Evolutionary conservation across 2,797 vertebrate genomes (phyloP).

Genomic region (Eutrigla gurnardus): DNA sequence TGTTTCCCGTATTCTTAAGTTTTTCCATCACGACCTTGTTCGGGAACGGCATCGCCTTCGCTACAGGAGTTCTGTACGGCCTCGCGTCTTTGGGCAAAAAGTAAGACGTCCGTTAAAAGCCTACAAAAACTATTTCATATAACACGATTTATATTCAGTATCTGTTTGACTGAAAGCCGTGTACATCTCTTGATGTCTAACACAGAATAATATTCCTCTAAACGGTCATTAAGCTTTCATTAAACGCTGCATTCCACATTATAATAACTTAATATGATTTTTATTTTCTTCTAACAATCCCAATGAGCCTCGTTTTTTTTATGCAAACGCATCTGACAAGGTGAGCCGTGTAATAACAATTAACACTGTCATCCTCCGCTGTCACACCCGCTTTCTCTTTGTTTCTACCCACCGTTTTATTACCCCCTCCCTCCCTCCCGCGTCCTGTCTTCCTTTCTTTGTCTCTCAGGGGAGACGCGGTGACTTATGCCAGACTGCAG

Average conservation of each 20-base stretch:
- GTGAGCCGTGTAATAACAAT: slow-evolving; percentile 24
- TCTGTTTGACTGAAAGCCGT: slow-evolving; percentile 1
- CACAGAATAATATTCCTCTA: slow-evolving; percentile 27
- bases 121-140: not conserved
- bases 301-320: slow-evolving; percentile 35
- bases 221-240: slow-evolving; percentile 43
- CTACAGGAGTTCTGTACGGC: slow-evolving; percentile 95
- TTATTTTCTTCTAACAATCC: slow-evolving; percentile 38
- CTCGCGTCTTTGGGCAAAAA: slow-evolving; percentile 95
- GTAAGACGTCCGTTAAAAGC: slow-evolving; percentile 78
- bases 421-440: slow-evolving; percentile 14
- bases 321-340: slow-evolving; percentile 35
- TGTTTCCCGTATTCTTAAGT: slow-evolving; percentile 89
- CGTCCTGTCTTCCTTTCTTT: slow-evolving; percentile 12
- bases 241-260: slow-evolving; percentile 37
- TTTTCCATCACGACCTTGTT: slow-evolving; percentile 93
- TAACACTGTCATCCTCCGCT: slow-evolving; percentile 32
- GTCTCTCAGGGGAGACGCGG: slow-evolving; percentile 89
- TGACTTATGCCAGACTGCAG: slow-evolving; percentile 93
- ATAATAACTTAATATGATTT: slow-evolving; percentile 45
- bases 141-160: not conserved
- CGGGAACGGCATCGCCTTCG: slow-evolving; percentile 94
- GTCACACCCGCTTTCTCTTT: slow-evolving; percentile 26
- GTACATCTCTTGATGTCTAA: slow-evolving; percentile 31
- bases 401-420: slow-evolving; percentile 29